Base-by-base conservation (phyloP, 1,140 invertebrate species). In the Magallana gigas region DNA sequence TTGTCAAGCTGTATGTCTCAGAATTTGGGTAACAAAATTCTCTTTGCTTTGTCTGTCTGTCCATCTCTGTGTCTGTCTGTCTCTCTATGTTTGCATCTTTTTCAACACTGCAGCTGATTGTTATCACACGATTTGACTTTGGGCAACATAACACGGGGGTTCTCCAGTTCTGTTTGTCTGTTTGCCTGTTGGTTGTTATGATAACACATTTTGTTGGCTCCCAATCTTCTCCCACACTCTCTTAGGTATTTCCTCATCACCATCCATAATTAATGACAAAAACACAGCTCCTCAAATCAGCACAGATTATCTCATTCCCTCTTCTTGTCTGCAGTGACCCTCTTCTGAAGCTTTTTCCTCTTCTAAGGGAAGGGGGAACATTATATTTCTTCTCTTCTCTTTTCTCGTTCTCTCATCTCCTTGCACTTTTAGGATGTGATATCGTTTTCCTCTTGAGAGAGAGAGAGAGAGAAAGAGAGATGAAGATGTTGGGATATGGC, bases 201-300 rank as follows among this genome's bases (percentile, higher is more conserved):
- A 76, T 76, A 64, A 64, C 60, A 64, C 60, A 64, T 64, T 64
- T 48, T 2, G 3, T 48, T 64, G 60, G 60, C 60, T n/a, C 12
- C 16, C 60, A 64, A 64, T 64, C 60, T 64, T 48, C 36, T 48
- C 60, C 60, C 68, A 29, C 23, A 76, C 18, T 76, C 23, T 29
- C 18, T 68, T 1, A 16, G 18, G 68, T 76, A 76, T 76, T 9
- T 29, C 23, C 23, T 48, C 68, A 2, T 76, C 68, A 76, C 23
- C 29, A 76, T 76, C 68, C 68, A 76, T 76, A 76, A 76, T 76
- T 76, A 76, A 76, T 76, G 68, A 76, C 68, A 76, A 76, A 76
- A 29, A 76, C 68, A 76, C 23, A 9, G 68, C 68, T 76, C 68
- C 23, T 71, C 68, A 76, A 76, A 11, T 29, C 68, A 12, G 3